Evolutionary conservation across 1,140 invertebrate species (phyloP), one percentile per base, ranked within the genome.

Genomic region (Tetramorium parvispinum): DNA sequence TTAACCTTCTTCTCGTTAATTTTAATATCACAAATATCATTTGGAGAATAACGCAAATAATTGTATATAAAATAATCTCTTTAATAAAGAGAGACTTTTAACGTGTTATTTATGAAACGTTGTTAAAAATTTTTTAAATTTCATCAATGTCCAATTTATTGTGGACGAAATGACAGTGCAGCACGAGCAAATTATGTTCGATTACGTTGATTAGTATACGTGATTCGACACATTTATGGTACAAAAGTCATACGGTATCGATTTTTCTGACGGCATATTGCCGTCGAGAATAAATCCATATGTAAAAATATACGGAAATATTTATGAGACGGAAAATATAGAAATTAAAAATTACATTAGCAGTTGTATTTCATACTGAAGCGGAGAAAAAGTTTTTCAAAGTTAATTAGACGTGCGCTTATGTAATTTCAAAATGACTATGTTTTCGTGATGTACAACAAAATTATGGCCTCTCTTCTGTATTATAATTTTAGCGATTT

Each of bases 181-280:
- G 18, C 37, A 43, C 11, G 24, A 46, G 21, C 70, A 18, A 61
- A 70, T 70, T 27, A 53, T 24, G 11, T 59, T 83, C 68, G 10
- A 75, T 83, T 75, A 83, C 68, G 24, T 55, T 83, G 32, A 83
- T 83, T 83, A 61, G 24, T 59, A 32, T 49, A 46, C 13, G 49
- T 37, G 40, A 37, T 49, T 79, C 61, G 53, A 32, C 13, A 37
- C 61, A 53, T 37, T 24, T 51, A 32, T 37, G 1, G 11, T 51
- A 16, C 8, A 27, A 6, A n/a, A 65, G 32, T 27, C n/a, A 53
- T 27, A 11, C 16, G 24, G 32, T 8, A 79, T 79, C 61, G 32
- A 79, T 68, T 79, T 51, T 18, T 24, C 27, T 66, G 55, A 77
- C 40, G 21, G 24, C 24, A 51, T 10, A 18, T 57, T 32, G 27